Conservation (phyloP, 1,140 invertebrate genomes). For the Brachionus rotundiformis region DNA sequence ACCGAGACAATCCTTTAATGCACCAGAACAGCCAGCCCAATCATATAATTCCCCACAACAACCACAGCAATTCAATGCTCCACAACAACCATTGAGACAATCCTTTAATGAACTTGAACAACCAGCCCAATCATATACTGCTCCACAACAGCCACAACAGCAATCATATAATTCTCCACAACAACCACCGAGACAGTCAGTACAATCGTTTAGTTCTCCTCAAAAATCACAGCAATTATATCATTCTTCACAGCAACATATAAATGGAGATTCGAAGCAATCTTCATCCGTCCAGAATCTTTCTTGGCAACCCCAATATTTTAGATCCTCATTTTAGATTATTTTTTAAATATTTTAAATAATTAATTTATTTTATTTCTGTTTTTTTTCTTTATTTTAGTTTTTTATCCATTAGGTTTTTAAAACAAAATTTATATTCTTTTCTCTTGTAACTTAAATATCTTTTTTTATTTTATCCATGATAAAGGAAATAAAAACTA, state of each 20-base stretch:
- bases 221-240: neutral
- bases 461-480: too few species aligned
- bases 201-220: neutral
- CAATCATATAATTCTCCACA: neutral
- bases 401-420: too few species aligned
- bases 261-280: too few species aligned
- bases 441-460: too few species aligned
- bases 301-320: neutral
- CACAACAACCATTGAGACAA: neutral
- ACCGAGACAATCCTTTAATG: neutral
- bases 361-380: neutral
- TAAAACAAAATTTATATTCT: too few species aligned
- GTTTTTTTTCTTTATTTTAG: neutral
- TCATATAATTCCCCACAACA: neutral
- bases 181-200: neutral
- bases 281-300: neutral
- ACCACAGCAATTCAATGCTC: neutral
- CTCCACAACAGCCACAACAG: neutral
- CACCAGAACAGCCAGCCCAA: neutral
- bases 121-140: neutral
- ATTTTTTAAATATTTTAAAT: neutral
- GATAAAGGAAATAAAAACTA: too few species aligned
- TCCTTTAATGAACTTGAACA: neutral
- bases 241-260: neutral
- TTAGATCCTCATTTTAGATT: neutral